Evolutionary conservation across 2,113 vertebrate genomes (phyloP).

Genomic region (Rhinoderma darwinii): DNA sequence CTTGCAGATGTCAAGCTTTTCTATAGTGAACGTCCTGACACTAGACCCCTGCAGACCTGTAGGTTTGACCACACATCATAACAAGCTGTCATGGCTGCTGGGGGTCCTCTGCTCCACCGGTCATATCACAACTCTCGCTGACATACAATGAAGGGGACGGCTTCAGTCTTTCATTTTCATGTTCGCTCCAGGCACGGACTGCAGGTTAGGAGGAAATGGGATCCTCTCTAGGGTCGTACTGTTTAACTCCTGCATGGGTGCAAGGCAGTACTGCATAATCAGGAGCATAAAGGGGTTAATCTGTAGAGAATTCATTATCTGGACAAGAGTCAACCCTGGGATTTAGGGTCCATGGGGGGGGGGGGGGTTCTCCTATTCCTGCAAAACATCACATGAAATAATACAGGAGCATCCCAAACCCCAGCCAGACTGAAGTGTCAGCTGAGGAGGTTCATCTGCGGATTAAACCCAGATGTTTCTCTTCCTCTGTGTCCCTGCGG

Average conservation of each 20-base stretch:
- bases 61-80: conserved; percentile 1
- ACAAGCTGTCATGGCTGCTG: conserved; percentile 22
- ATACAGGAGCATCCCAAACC: conserved; percentile 7
- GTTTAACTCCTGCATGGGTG: background rate
- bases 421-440: background rate
- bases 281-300: background rate
- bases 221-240: background rate
- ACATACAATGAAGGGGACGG: conserved; percentile 9
- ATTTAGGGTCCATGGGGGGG: background rate
- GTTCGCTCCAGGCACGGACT: background rate
- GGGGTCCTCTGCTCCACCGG: conserved; percentile 10
- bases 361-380: background rate
- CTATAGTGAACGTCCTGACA: background rate
- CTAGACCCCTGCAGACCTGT: conserved; percentile 6
- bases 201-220: conserved; percentile 2
- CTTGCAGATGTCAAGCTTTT: background rate
- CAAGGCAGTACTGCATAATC: background rate
- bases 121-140: conserved; percentile 29
- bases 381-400: conserved; percentile 9
- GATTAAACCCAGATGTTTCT: conserved; percentile 42
- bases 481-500: background rate
- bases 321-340: background rate
- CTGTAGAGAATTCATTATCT: background rate
- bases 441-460: conserved; percentile 8
- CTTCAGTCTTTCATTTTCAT: background rate